A percentile compares a stretch with the other conserved stretches of the same genome.
phyloP scores from a whole-genome alignment of 2,888 invertebrate genomes.

The Platynereis dumerilii region DNA sequence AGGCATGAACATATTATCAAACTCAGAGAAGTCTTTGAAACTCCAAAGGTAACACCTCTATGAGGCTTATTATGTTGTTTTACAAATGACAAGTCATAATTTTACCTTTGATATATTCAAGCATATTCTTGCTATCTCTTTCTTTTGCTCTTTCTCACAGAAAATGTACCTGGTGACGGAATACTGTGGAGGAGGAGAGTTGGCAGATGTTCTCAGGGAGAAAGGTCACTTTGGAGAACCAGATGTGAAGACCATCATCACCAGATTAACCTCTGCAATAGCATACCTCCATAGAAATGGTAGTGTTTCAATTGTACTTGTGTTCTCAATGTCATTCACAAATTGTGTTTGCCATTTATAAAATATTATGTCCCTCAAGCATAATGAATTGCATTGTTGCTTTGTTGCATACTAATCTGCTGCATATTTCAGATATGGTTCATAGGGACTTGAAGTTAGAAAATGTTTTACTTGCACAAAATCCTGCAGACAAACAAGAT shows the following conservation, averaged over 20 bases:
- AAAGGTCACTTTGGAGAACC: slow-evolving; percentile 55
- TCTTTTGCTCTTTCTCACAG: slow-evolving; percentile 38
- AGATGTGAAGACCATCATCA: slow-evolving; percentile 56
- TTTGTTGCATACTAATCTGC: too few relatives aligned
- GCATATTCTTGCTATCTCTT: too few relatives aligned
- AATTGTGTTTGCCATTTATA: background rate
- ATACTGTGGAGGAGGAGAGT: slow-evolving; percentile 66
- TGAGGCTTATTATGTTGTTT: background rate
- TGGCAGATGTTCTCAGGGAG: slow-evolving; percentile 63
- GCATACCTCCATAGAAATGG: slow-evolving; percentile 62
- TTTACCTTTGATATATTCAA: too few relatives aligned
- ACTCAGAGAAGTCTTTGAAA: slow-evolving; percentile 68
- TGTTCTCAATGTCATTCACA: background rate
- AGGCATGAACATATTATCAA: slow-evolving; percentile 68
- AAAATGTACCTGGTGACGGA: slow-evolving; percentile 69
- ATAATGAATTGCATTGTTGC: too few relatives aligned
- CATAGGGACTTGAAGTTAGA: slow-evolving; percentile 63
- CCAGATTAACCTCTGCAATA: slow-evolving; percentile 59
- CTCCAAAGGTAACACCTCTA: slow-evolving; percentile 59
- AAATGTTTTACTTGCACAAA: slow-evolving; percentile 65
- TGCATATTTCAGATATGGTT: slow-evolving; percentile 62
- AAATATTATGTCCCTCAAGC: too few relatives aligned
- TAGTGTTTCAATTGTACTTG: slow-evolving; percentile 33
- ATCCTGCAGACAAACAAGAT: slow-evolving; percentile 65
- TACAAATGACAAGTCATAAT: background rate